A percentile compares a stretch with the other conserved stretches of the same genome.
phyloP scores from a whole-genome alignment of 2,113 vertebrate genomes.

The Lutjanus erythropterus region DNA sequence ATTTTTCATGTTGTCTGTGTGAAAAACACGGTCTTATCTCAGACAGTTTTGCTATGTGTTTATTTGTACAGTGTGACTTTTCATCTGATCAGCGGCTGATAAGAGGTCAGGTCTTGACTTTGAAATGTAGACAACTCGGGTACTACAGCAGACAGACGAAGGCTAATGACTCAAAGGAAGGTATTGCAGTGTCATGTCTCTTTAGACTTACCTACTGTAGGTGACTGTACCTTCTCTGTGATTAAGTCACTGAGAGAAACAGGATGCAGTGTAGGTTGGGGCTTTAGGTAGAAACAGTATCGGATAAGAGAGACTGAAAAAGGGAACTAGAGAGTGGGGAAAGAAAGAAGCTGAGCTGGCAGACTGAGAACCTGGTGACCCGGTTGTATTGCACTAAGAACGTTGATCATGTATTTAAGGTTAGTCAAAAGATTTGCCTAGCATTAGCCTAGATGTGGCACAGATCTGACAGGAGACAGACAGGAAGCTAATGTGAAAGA shows the following conservation, averaged over 20 bases:
- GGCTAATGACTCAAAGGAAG: no score
- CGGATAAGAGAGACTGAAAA: not conserved
- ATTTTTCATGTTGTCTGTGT: not conserved
- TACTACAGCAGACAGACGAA: not conserved
- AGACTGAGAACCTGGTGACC: slow-evolving; percentile 31
- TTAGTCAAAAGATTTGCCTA: slow-evolving; percentile 31
- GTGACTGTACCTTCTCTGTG: not conserved
- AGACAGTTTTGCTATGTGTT: not conserved
- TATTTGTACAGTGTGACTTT: not conserved
- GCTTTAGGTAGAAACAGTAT: not conserved
- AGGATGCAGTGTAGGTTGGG: slow-evolving; percentile 10
- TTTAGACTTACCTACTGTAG: not conserved
- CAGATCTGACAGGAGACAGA: slow-evolving; percentile 20
- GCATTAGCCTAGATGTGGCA: slow-evolving; percentile 44
- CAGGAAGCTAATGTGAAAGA: slow-evolving; percentile 40
- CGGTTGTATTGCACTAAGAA: slow-evolving; percentile 12
- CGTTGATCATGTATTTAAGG: not conserved
- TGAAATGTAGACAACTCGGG: not conserved
- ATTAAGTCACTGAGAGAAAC: slow-evolving; percentile 29
- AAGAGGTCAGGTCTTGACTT: no score
- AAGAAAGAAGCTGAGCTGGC: slow-evolving; percentile 1
- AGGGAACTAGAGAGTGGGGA: not conserved
- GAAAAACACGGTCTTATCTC: no score
- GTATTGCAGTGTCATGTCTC: not conserved
- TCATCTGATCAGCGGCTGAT: not conserved